Conservation (phyloP, 1,140 invertebrate genomes). For the Hermatobates lingyangjiaoensis region DNA sequence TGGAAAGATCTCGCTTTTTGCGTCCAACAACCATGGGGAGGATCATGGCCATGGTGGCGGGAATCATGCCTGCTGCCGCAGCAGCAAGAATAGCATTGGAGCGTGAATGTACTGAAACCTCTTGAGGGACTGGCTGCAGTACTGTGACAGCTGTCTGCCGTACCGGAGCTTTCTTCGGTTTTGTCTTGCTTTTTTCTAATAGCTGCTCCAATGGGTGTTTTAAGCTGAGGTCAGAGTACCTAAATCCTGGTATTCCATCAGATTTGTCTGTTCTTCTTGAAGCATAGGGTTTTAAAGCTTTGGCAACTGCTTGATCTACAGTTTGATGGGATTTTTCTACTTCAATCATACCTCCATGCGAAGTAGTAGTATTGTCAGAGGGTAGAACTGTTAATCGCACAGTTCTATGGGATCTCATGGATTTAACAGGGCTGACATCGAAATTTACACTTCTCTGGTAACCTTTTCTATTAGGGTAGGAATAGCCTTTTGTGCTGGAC, state of each 20-base stretch:
- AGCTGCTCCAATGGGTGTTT: not conserved
- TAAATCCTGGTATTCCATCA: not conserved
- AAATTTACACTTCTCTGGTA: constrained; percentile 8
- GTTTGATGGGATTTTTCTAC: constrained; percentile 47
- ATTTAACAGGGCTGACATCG: not conserved
- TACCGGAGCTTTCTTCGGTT: not conserved
- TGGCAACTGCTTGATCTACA: constrained; percentile 36
- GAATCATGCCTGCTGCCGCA: constrained; percentile 53
- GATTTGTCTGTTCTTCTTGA: too few relatives aligned
- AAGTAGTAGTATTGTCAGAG: constrained; percentile 42
- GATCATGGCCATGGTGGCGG: constrained; percentile 58
- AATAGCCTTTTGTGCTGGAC: constrained; percentile 54
- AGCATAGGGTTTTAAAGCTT: constrained; percentile 24
- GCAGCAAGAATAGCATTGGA: constrained; percentile 31
- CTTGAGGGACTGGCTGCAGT: not conserved
- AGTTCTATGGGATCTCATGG: constrained; percentile 12
- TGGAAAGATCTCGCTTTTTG: constrained; percentile 24
- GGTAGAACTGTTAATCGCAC: constrained; percentile 51
- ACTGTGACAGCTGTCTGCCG: constrained; percentile 3
- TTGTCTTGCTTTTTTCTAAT: not conserved
- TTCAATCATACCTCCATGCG: constrained; percentile 51
- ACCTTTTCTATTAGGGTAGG: constrained; percentile 22
- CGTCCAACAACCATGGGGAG: constrained; percentile 50
- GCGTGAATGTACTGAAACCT: constrained; percentile 2
- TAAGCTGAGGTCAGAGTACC: not conserved